Base-by-base conservation (phyloP, 1,140 invertebrate species). In the Ctenoplectra terminalis region DNA sequence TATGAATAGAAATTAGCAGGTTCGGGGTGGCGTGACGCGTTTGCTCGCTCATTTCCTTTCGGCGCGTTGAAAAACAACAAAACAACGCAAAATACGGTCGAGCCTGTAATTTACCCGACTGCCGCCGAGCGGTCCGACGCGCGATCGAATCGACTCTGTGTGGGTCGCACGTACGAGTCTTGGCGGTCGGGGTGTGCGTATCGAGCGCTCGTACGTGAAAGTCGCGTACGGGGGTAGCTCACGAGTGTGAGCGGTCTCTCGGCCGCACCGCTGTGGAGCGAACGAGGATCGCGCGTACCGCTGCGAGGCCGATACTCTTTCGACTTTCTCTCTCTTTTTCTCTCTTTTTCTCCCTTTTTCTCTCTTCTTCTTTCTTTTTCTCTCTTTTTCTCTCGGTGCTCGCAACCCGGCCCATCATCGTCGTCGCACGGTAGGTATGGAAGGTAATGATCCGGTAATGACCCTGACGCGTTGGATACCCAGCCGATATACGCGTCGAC, bases 1-100 rank as follows among this genome's bases (percentile, higher is more conserved):
- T 94, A 94, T 94, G 93, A 94, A 93, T 94, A 94, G 93, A 94
- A 94, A 93, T 94, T 94, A 94, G 93, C 93, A 93, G 93, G 93
- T 94, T 93, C 93, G 93, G 93, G 93, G 92, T 94, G 93, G 93
- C 93, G 93, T 94, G 93, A 94, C 92, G 92, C 93, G 92, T 93
- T 93, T 93, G 93, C 93, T 93, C 93, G 93, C 92, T 93, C 93
- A 94, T 94, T 94, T 94, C 93, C 93, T 94, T 93, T 93, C 93
- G 93, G 93, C 93, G 93, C 92, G 93, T 94, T 94, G 93, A 94
- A 94, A 94, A 94, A 94, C 93, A 94, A 94, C 93, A 94, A 94
- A 93, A 94, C 93, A 93, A 94, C 93, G 81, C 79, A 90, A 92
- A 92, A 93, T 93, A 92, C 89, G 88, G 90, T 83, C 89, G 90